These are phyloP conservation scores for Serranus cabrilla DNA, from an alignment of 2,797 vertebrate species.

Conservation along the genomic window DNA sequence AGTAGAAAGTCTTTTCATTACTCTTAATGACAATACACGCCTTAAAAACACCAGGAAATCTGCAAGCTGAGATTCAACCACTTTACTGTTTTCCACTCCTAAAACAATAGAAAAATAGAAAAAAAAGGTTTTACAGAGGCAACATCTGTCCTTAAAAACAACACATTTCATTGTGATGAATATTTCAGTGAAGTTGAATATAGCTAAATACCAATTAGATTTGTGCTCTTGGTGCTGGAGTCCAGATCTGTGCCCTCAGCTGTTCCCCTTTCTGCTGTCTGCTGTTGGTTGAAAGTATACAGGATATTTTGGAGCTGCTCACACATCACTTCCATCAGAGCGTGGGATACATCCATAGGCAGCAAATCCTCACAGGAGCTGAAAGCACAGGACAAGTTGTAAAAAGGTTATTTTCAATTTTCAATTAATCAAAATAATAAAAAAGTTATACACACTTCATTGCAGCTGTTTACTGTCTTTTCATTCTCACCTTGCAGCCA, in stretches of 20 bases:
- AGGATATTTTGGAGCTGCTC: constrained; percentile 86
- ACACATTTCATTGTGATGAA: constrained; percentile 1
- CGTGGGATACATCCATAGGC: constrained; percentile 84
- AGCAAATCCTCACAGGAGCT: constrained; percentile 86
- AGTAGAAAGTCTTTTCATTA: constrained; percentile 82
- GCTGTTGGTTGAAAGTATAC: constrained; percentile 81
- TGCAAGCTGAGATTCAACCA: constrained; percentile 86
- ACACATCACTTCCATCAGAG: constrained; percentile 89
- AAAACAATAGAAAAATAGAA: constrained; percentile 32
- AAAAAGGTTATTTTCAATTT: constrained; percentile 8
- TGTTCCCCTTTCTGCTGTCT: constrained; percentile 74
- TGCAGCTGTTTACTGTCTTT: neutral
- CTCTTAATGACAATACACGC: constrained; percentile 84
- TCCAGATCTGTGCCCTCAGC: constrained; percentile 62
- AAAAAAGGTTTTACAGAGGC: neutral
- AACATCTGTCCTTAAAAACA: neutral
- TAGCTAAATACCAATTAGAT: constrained; percentile 70
- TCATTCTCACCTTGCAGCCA: constrained; percentile 85
- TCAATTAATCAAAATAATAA: neutral
- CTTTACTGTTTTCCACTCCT: constrained; percentile 80
- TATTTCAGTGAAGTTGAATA: constrained; percentile 1
- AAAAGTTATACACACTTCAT: neutral
- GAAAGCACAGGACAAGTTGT: constrained; percentile 23
- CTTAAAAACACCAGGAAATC: constrained; percentile 88
- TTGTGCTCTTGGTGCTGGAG: constrained; percentile 48